phyloP scores from a whole-genome alignment of 2,888 invertebrate genomes.

The Amphipyra tragopoginis region DNA sequence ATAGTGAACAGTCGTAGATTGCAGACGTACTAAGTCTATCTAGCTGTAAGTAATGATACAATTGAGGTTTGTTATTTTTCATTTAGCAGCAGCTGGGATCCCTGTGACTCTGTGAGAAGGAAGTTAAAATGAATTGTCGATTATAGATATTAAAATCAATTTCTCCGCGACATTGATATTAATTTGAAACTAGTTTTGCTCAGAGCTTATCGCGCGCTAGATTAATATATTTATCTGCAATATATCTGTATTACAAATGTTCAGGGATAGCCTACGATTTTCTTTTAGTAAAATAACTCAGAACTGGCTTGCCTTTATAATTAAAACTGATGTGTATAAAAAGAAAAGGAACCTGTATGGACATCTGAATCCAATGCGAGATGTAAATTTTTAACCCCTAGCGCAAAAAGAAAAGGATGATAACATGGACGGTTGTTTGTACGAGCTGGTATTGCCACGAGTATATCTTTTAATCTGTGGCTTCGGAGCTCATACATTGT shows the following conservation, averaged over 20 bases:
- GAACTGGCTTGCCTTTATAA: conserved; percentile 1
- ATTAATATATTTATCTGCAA: not conserved
- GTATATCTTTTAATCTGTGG: conserved; percentile 37
- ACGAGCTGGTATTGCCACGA: conserved; percentile 17
- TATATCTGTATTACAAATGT: not conserved
- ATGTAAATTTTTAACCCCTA: conserved; percentile 45
- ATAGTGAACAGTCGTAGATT: conserved; percentile 85
- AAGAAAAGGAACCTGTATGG: conserved; percentile 9
- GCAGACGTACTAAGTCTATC: conserved; percentile 79
- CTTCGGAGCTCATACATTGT: conserved; percentile 8
- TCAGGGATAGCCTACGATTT: not conserved
- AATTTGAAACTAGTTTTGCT: conserved; percentile 16
- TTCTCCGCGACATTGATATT: conserved; percentile 19
- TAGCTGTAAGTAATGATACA: conserved; percentile 88
- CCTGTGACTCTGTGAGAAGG: conserved; percentile 15
- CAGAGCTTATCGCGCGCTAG: conserved; percentile 2
- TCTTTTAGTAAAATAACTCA: conserved; percentile 5
- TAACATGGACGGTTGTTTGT: conserved; percentile 37
- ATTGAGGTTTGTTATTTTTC: conserved; percentile 78
- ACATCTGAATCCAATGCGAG: conserved; percentile 35
- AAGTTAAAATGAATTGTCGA: conserved; percentile 4
- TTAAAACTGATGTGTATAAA: conserved; percentile 25
- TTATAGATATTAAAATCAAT: conserved; percentile 22
- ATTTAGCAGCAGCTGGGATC: conserved; percentile 64
- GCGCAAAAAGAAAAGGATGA: conserved; percentile 35